Evolutionary conservation across 2,797 vertebrate genomes (phyloP).

Genomic region (Dermochelys coriacea): DNA sequence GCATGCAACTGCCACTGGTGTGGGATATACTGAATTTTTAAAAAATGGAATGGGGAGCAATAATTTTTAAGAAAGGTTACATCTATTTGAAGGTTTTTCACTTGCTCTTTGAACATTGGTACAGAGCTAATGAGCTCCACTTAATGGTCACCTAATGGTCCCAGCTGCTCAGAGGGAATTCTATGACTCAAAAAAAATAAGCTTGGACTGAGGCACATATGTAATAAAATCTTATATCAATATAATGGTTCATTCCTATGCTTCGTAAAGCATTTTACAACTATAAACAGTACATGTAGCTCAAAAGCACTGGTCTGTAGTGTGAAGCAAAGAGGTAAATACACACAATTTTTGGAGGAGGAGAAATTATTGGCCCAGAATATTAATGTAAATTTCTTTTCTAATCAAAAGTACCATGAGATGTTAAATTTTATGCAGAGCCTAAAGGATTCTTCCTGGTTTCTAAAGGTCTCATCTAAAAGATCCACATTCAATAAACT

Average conservation of each 20-base stretch:
- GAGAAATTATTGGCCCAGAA: background rate
- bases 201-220: background rate
- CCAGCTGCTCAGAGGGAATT: conserved; percentile 26
- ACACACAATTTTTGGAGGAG: background rate
- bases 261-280: background rate
- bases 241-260: background rate
- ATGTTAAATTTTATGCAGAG: background rate
- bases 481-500: background rate
- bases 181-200: background rate
- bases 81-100: conserved; percentile 61
- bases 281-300: background rate
- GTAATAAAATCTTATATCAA: background rate
- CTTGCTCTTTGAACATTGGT: conserved; percentile 43
- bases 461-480: background rate
- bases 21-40: conserved; percentile 58
- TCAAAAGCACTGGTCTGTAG: conserved; percentile 16
- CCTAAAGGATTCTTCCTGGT: background rate
- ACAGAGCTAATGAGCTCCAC: conserved; percentile 28
- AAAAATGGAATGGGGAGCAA: conserved; percentile 57
- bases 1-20: conserved; percentile 62
- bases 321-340: background rate
- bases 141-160: conserved; percentile 5
- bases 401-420: background rate
- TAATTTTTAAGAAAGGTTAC: conserved; percentile 69
- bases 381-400: background rate